Percentiles rank a stretch among this genome's conserved stretches.
Evolutionary conservation across 2,888 invertebrate species (phyloP).

Genomic region (Nesidiocoris tenuis): DNA sequence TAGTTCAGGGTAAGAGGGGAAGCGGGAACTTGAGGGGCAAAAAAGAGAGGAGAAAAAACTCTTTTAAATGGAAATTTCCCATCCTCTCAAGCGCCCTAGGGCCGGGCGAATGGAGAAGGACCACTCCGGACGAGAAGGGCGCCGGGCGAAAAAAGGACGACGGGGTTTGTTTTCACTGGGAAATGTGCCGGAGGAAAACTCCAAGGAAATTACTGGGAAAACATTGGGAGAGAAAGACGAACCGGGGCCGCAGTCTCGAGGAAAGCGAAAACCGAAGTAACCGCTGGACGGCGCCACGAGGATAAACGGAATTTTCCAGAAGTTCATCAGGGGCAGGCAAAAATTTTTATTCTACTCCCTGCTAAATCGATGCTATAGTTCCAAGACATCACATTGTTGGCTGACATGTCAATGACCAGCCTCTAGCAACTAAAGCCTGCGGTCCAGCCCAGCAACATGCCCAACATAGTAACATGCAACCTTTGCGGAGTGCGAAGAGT

Average conservation of each 20-base stretch:
- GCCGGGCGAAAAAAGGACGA: conserved; percentile 4
- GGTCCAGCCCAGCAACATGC: no score
- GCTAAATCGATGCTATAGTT: no score
- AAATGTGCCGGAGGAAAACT: conserved; percentile 41
- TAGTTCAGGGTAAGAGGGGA: background rate
- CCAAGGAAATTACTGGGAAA: conserved; percentile 47
- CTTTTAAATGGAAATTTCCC: conserved; percentile 49
- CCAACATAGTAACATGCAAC: no score
- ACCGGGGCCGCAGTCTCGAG: background rate
- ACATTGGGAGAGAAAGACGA: conserved; percentile 9
- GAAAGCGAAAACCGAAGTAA: background rate
- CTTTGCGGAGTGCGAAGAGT: no score
- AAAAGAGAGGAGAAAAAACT: conserved; percentile 33
- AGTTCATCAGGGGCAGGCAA: no score
- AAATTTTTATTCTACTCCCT: no score
- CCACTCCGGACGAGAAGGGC: background rate
- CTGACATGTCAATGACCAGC: no score
- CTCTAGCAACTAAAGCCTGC: no score
- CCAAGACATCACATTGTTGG: no score
- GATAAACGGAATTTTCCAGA: no score
- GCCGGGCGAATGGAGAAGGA: conserved; percentile 17
- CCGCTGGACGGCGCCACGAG: background rate
- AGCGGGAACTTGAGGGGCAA: conserved; percentile 7
- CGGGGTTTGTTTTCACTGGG: conserved; percentile 42
- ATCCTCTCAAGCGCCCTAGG: conserved; percentile 25